phyloP scores from a whole-genome alignment of 2,888 invertebrate species.

The Hemistola chrysoprasaria region DNA sequence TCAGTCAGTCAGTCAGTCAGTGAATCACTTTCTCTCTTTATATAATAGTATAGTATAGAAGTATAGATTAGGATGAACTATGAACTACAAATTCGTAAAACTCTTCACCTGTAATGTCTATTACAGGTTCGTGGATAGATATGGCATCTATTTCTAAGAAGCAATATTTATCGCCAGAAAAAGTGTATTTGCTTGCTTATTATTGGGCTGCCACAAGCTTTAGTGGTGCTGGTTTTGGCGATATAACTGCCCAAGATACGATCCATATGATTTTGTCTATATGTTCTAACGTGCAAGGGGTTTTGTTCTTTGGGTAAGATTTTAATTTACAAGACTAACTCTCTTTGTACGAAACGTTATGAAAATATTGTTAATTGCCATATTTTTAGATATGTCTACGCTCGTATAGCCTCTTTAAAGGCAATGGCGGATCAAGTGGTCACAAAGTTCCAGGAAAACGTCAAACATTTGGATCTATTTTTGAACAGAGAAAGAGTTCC shows the following conservation, averaged over 20 bases:
- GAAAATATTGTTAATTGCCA: background rate
- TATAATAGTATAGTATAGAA: no score
- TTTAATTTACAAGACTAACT: no score
- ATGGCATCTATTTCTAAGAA: constrained; percentile 47
- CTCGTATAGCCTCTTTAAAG: constrained; percentile 72
- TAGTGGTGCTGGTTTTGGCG: constrained; percentile 75
- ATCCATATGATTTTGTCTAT: constrained; percentile 66
- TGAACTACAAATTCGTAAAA: no score
- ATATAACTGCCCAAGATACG: constrained; percentile 68
- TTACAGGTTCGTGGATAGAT: constrained; percentile 69
- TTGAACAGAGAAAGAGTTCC: constrained; percentile 67
- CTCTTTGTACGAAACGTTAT: no score
- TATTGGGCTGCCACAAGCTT: constrained; percentile 75
- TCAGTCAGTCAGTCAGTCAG: no score
- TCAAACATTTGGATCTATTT: constrained; percentile 71
- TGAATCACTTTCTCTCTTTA: no score
- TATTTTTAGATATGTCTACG: constrained; percentile 66
- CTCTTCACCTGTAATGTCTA: no score
- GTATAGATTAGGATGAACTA: no score
- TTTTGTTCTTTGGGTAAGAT: constrained; percentile 72
- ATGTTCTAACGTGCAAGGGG: constrained; percentile 67
- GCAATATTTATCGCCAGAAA: constrained; percentile 49
- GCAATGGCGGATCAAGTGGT: constrained; percentile 72
- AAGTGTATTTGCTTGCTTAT: constrained; percentile 68
- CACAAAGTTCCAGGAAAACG: constrained; percentile 69